Percentiles rank a stretch among this genome's conserved stretches.
Conservation (phyloP, 2,888 invertebrate species). For the Cephus runcator region DNA sequence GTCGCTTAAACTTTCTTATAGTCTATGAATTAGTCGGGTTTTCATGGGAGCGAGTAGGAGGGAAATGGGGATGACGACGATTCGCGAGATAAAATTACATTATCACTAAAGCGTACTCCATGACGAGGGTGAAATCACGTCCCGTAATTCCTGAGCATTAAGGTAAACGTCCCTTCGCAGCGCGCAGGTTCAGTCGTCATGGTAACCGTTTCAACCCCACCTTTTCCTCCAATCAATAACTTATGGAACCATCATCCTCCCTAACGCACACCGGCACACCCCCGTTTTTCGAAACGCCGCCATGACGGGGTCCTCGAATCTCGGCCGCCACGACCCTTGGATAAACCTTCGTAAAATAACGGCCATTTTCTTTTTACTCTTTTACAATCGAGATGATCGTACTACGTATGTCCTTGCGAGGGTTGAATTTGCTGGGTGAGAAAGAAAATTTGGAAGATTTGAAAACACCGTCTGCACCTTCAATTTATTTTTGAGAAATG, state of each 20-base stretch:
- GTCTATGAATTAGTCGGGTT: not conserved
- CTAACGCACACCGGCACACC: not conserved
- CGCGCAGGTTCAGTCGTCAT: slow-evolving; percentile 57
- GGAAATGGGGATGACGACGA: slow-evolving; percentile 13
- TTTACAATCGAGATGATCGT: slow-evolving; percentile 49
- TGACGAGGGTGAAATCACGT: slow-evolving; percentile 58
- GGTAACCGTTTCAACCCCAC: slow-evolving; percentile 42
- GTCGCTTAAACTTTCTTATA: not conserved
- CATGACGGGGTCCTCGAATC: slow-evolving; percentile 1
- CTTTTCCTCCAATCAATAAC: slow-evolving; percentile 61
- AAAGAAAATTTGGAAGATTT: no score
- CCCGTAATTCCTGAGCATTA: slow-evolving; percentile 64
- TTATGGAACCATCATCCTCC: slow-evolving; percentile 54
- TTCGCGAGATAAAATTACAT: slow-evolving; percentile 58
- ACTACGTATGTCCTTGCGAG: not conserved
- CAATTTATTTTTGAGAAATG: no score
- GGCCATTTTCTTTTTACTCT: slow-evolving; percentile 14
- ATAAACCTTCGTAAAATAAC: slow-evolving; percentile 11
- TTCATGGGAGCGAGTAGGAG: slow-evolving; percentile 1
- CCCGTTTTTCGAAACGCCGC: not conserved
- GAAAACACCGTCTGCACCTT: no score
- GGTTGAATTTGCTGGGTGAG: no score
- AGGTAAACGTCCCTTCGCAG: slow-evolving; percentile 61
- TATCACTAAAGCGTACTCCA: slow-evolving; percentile 60
- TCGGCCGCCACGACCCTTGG: slow-evolving; percentile 19